Percentiles rank a stretch among this genome's conserved stretches.
These are phyloP conservation scores for Artemia franciscana DNA, from an alignment of 1,140 invertebrate species.

Conservation along the genomic window DNA sequence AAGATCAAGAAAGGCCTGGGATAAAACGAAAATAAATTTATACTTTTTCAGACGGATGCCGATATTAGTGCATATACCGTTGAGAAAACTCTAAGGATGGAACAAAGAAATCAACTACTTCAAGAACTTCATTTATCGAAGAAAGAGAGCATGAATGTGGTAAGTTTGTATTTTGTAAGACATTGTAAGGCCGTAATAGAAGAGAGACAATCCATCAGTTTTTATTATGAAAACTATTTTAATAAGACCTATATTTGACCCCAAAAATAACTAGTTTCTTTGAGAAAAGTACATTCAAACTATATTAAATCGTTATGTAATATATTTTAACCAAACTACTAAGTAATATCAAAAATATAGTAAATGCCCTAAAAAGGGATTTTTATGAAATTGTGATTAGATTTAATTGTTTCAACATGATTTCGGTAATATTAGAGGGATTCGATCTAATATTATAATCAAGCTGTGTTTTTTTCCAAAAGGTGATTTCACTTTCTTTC, in stretches of 20 bases:
- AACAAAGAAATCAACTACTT: constrained; percentile 92
- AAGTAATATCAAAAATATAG: neutral
- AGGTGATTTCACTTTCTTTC: too few relatives aligned
- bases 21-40: neutral
- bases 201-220: too few relatives aligned
- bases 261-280: neutral
- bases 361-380: neutral
- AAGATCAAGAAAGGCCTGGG: neutral
- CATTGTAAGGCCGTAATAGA: too few relatives aligned
- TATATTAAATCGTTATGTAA: neutral
- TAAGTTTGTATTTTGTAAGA: too few relatives aligned
- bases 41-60: constrained; percentile 49
- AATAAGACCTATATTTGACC: neutral
- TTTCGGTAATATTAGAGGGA: too few relatives aligned
- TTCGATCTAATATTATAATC: too few relatives aligned
- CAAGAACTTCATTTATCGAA: constrained; percentile 68
- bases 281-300: neutral
- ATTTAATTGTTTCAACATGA: neutral
- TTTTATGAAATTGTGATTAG: constrained; percentile 1
- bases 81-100: constrained; percentile 95
- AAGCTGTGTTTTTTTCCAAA: too few relatives aligned
- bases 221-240: too few relatives aligned
- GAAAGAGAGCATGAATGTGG: constrained; percentile 60
- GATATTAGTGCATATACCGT: constrained; percentile 98
- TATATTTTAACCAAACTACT: neutral